phyloP scores from a whole-genome alignment of 2,797 vertebrate species.

The Tenualosa ilisha region DNA sequence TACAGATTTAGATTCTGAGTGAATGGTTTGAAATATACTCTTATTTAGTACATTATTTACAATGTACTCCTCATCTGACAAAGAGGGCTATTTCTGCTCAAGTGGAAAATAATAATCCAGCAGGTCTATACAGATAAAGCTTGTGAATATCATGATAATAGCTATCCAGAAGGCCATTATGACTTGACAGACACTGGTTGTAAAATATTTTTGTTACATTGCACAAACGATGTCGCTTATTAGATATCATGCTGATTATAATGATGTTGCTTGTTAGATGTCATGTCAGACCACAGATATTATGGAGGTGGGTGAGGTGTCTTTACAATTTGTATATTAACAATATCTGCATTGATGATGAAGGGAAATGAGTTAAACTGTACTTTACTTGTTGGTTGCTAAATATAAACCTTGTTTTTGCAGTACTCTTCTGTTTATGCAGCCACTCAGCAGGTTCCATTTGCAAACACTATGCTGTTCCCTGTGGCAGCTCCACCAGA shows the following conservation, averaged over 20 bases:
- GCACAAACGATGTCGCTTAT: neutral
- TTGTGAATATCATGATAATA: neutral
- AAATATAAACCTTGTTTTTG: neutral
- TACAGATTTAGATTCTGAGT: neutral
- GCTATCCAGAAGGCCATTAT: neutral
- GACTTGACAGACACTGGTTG: neutral
- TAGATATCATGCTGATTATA: neutral
- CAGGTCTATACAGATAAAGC: neutral
- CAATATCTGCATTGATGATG: neutral
- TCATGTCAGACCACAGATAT: neutral
- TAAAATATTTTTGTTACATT: neutral
- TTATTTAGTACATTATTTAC: neutral
- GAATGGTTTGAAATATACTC: neutral
- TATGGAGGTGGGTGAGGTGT: neutral
- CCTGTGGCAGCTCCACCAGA: neutral
- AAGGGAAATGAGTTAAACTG: neutral
- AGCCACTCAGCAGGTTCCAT: neutral
- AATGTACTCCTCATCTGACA: too few species aligned
- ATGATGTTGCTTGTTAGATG: neutral
- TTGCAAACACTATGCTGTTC: too few species aligned
- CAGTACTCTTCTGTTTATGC: neutral
- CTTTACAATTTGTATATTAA: neutral
- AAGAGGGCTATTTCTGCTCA: neutral
- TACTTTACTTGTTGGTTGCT: neutral
- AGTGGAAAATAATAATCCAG: too few species aligned